Percentiles rank a stretch among this genome's conserved stretches.
These are phyloP conservation scores for Ophion obscuratus DNA, from an alignment of 2,888 invertebrate genomes.

Conservation along the genomic window DNA sequence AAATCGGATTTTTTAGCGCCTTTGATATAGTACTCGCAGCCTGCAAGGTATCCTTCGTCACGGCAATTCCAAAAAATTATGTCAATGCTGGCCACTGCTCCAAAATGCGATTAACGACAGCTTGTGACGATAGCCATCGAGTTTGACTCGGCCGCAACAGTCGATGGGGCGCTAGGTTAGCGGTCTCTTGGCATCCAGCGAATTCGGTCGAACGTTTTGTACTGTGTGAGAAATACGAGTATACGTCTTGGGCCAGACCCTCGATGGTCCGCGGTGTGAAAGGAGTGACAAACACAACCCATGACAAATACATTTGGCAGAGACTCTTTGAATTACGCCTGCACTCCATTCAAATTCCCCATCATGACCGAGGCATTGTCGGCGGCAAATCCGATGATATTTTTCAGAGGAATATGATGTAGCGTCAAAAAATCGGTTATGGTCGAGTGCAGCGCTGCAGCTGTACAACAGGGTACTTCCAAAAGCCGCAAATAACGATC, in stretches of 20 bases:
- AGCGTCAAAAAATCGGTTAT: constrained; percentile 41
- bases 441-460: constrained; percentile 38
- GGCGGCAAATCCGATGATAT: constrained; percentile 59
- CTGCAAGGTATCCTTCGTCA: constrained; percentile 17
- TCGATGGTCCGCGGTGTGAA: constrained; percentile 1
- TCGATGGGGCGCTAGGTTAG: constrained; percentile 31
- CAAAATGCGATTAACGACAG: constrained; percentile 37
- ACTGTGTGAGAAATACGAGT: constrained; percentile 62
- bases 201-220: constrained; percentile 45
- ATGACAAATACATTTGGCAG: constrained; percentile 54
- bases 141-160: constrained; percentile 26
- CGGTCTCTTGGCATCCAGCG: constrained; percentile 14
- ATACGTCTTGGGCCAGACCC: constrained; percentile 57
- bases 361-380: constrained; percentile 59
- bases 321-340: constrained; percentile 41
- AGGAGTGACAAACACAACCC: constrained; percentile 59
- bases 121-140: constrained; percentile 34
- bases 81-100: constrained; percentile 38
- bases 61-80: constrained; percentile 19
- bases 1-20: constrained; percentile 23
- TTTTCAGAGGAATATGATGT: constrained; percentile 53
- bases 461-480: constrained; percentile 40
- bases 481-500: constrained; percentile 38
- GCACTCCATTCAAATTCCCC: constrained; percentile 56
- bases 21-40: constrained; percentile 1